These are phyloP conservation scores for Agrotis segetum DNA, from an alignment of 2,888 invertebrate genomes.

Conservation along the genomic window DNA sequence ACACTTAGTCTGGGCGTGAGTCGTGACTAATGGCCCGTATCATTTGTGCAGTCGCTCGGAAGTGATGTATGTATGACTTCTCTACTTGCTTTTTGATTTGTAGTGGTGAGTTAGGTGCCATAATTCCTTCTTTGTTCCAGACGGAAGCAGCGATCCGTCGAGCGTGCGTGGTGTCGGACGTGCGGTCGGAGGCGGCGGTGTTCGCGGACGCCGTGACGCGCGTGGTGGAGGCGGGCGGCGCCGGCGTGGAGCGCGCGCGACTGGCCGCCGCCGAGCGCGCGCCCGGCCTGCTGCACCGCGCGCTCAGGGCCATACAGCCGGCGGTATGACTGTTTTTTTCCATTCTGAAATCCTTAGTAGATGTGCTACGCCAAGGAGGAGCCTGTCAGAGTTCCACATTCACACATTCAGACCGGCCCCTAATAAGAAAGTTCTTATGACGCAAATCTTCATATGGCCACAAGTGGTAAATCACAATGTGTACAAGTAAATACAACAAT, in stretches of 20 bases:
- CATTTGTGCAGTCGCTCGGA: no score
- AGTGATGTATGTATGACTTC: no score
- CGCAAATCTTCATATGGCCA: no score
- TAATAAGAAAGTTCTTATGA: no score
- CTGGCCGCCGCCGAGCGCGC: slow-evolving; percentile 28
- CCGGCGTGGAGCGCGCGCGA: slow-evolving; percentile 75
- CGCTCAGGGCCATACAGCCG: slow-evolving; percentile 62
- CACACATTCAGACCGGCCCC: no score
- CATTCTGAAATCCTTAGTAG: no score
- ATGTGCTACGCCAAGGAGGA: no score
- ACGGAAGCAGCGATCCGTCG: slow-evolving; percentile 74
- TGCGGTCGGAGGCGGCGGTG: slow-evolving; percentile 72
- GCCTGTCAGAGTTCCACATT: no score
- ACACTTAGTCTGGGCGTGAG: no score
- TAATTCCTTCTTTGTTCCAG: slow-evolving; percentile 60
- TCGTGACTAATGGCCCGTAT: no score
- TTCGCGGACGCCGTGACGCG: slow-evolving; percentile 84
- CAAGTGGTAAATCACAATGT: no score
- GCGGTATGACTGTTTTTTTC: slow-evolving; percentile 59
- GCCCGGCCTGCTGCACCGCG: slow-evolving; percentile 69
- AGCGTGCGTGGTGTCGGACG: slow-evolving; percentile 70
- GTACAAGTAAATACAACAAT: no score
- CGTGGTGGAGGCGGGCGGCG: slow-evolving; percentile 81
- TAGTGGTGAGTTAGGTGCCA: background rate
- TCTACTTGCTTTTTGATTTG: background rate